These are phyloP conservation scores for Siniperca obscura DNA, from an alignment of 2,797 vertebrate genomes.

Conservation along the genomic window DNA sequence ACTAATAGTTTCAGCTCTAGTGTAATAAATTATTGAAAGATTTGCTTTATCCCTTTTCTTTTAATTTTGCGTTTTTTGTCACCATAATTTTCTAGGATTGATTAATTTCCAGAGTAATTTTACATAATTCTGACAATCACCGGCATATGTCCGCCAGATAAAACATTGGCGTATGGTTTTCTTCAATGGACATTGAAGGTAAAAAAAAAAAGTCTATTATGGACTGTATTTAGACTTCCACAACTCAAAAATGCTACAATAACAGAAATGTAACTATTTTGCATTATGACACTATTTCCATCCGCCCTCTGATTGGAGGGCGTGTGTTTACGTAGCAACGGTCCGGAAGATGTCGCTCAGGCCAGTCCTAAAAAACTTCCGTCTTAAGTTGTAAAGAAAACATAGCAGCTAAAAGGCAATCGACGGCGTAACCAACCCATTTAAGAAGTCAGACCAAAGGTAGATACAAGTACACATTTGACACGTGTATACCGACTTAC, in stretches of 20 bases:
- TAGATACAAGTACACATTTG: slow-evolving; percentile 63
- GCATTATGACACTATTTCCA: slow-evolving; percentile 16
- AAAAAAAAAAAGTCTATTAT: too few species aligned
- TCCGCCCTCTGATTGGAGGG: slow-evolving; percentile 68
- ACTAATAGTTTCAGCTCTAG: neutral
- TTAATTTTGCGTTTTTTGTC: neutral
- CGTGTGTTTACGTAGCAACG: slow-evolving; percentile 64
- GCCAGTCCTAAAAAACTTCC: slow-evolving; percentile 85
- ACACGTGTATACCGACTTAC: slow-evolving; percentile 7
- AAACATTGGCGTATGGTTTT: neutral
- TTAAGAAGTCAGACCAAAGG: slow-evolving; percentile 75
- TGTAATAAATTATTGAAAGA: neutral
- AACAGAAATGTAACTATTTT: neutral
- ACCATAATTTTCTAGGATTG: neutral
- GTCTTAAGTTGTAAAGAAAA: slow-evolving; percentile 87
- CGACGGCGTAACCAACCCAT: slow-evolving; percentile 67
- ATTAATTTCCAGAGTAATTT: neutral
- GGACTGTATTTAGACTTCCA: neutral
- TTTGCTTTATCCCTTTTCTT: neutral
- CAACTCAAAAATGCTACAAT: neutral
- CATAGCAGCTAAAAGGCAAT: slow-evolving; percentile 76
- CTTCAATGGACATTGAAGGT: neutral
- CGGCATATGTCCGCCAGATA: neutral
- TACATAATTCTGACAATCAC: neutral
- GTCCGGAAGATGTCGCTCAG: slow-evolving; percentile 81